Evolutionary conservation across 2,888 invertebrate species (phyloP), one percentile per base, ranked within the genome.

Genomic region (Hypercompe scribonia): DNA sequence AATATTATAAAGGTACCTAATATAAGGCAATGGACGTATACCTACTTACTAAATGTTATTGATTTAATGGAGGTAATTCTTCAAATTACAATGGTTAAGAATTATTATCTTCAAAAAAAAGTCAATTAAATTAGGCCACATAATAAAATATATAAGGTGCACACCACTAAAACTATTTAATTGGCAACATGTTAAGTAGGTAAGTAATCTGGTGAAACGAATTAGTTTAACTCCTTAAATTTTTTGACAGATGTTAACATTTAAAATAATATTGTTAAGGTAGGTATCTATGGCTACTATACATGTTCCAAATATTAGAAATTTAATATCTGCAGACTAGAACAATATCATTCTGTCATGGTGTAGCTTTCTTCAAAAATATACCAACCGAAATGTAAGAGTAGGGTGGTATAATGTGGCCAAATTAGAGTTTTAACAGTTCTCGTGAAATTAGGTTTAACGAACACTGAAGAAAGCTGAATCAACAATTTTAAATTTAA

Each of bases 1-100:
- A 61, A 31, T 61, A 61, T 31, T 61, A 18, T 13, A 61, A 61
- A 61, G 61, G 61, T 61, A 61, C 61, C 61, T 61, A 31, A 31
- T 31, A 0, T 61, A 61, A 61, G 61, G 61, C 61, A 61, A 61
- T 31, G 61, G 61, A 61, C 61, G 61, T 61, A 31, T 31, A 31
- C 18, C 61, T 61, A 61, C 31, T 61, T 31, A 61, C 18, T 31
- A 61, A 61, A 61, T 28, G 18, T 54, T 54, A 54, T 2, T n/a
- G 24, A 54, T 54, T n/a, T 54, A 54, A 11, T n/a, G 8, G n/a
- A 10, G 11, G 50, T n/a, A 54, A n/a, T 54, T 54, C 24, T n/a
- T 54, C 3, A 10, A n/a, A 61, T 61, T 31, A 28, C 31, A 15
- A 31, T 8, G 2, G 15, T 31, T 61, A 18, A 31, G 28, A 18